These are phyloP conservation scores for Protophormia terraenovae DNA, from an alignment of 2,888 invertebrate species.

Conservation along the genomic window DNA sequence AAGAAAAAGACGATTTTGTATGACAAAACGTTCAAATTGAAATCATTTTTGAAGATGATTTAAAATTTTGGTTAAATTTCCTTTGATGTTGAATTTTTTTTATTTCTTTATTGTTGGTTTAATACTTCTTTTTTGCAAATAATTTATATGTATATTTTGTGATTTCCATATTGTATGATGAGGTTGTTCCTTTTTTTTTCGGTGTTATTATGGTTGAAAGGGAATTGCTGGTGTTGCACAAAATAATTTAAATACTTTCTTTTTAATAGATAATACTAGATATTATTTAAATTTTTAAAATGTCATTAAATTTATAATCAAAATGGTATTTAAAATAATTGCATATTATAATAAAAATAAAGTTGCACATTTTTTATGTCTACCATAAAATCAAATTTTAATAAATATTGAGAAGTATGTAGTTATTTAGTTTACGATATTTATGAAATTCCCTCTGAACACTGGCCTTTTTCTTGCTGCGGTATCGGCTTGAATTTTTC, in stretches of 20 bases:
- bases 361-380: too few relatives aligned
- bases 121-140: conserved; percentile 4
- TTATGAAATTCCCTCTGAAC: too few relatives aligned
- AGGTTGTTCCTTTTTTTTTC: conserved; percentile 10
- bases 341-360: too few relatives aligned
- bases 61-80: conserved; percentile 56
- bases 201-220: too few relatives aligned
- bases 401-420: too few relatives aligned
- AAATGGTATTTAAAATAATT: too few relatives aligned
- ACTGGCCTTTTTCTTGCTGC: too few relatives aligned
- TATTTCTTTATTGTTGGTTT: background rate
- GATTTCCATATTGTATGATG: conserved; percentile 7
- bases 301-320: too few relatives aligned
- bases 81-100: conserved; percentile 53
- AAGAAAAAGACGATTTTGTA: conserved; percentile 29
- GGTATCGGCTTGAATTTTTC: too few relatives aligned
- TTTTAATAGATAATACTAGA: background rate
- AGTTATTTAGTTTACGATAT: too few relatives aligned
- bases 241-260: background rate
- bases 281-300: conserved; percentile 30
- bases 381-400: too few relatives aligned
- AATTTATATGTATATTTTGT: conserved; percentile 40
- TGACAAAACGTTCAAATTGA: conserved; percentile 54
- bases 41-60: conserved; percentile 42
- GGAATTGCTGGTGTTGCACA: background rate